A percentile compares a stretch with the other conserved stretches of the same genome.
Conservation (phyloP, 2,888 invertebrate genomes). For the Copidosoma aretas region DNA sequence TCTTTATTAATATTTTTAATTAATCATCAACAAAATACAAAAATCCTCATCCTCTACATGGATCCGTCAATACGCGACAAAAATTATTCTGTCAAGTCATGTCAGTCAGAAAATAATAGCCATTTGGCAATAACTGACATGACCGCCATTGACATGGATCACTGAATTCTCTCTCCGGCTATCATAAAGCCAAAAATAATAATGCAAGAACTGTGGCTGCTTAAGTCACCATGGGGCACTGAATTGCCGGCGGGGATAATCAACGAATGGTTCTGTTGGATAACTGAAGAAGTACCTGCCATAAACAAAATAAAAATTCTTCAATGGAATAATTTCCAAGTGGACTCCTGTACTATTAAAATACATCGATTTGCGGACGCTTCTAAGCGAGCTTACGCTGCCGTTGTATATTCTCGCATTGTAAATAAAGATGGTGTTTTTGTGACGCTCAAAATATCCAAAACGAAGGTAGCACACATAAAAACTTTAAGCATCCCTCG, state of each 20-base stretch:
- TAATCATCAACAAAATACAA: too few relatives aligned
- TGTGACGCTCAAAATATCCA: neutral
- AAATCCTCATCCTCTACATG: too few relatives aligned
- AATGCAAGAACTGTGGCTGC: neutral
- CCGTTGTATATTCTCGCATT: neutral
- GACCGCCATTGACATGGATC: too few relatives aligned
- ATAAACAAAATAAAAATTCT: neutral
- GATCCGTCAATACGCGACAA: too few relatives aligned
- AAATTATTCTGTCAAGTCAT: too few relatives aligned
- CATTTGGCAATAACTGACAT: too few relatives aligned
- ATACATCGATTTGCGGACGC: neutral
- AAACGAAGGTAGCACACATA: neutral
- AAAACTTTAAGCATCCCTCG: slow-evolving; percentile 1
- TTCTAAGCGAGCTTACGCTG: too few relatives aligned
- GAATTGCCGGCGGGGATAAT: neutral
- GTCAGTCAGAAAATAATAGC: too few relatives aligned
- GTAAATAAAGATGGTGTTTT: neutral
- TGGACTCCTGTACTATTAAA: neutral
- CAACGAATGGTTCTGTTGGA: neutral
- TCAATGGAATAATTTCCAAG: neutral
- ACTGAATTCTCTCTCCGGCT: too few relatives aligned
- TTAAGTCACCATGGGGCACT: neutral
- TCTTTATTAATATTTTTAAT: too few relatives aligned
- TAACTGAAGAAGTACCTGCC: neutral
- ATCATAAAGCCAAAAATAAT: neutral